Conservation (phyloP, 2,888 invertebrate species). For the Anticlea derivata region DNA sequence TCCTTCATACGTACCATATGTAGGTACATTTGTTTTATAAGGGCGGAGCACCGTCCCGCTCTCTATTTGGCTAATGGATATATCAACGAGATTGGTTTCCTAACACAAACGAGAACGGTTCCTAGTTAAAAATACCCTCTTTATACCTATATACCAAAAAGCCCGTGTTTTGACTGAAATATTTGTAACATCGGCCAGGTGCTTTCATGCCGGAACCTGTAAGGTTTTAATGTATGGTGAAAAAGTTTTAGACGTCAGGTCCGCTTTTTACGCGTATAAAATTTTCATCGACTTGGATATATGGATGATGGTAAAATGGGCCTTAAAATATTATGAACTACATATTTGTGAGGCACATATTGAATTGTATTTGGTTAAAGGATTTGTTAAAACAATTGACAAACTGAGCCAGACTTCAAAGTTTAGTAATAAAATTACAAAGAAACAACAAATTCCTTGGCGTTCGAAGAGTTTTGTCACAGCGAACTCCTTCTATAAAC, state of each 20-base stretch:
- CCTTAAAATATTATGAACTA: neutral
- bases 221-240: conserved; percentile 34
- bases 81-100: conserved; percentile 67
- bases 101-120: conserved; percentile 53
- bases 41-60: conserved; percentile 46
- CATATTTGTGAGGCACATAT: no score
- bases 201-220: conserved; percentile 41
- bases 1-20: conserved; percentile 48
- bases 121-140: conserved; percentile 54
- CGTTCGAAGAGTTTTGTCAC: conserved; percentile 25
- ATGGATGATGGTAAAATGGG: neutral
- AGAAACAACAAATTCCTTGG: conserved; percentile 8
- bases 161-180: conserved; percentile 45
- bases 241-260: conserved; percentile 22
- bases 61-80: conserved; percentile 71
- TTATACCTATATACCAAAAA: conserved; percentile 33
- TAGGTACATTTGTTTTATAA: conserved; percentile 54
- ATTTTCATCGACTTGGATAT: no score
- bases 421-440: no score
- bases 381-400: no score
- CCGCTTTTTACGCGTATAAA: conserved; percentile 16
- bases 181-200: conserved; percentile 41
- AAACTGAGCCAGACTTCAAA: no score
- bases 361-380: no score
- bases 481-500: conserved; percentile 40